These are phyloP conservation scores for Nothocercus nigrocapillus DNA, from an alignment of 2,113 vertebrate genomes.

Conservation along the genomic window DNA sequence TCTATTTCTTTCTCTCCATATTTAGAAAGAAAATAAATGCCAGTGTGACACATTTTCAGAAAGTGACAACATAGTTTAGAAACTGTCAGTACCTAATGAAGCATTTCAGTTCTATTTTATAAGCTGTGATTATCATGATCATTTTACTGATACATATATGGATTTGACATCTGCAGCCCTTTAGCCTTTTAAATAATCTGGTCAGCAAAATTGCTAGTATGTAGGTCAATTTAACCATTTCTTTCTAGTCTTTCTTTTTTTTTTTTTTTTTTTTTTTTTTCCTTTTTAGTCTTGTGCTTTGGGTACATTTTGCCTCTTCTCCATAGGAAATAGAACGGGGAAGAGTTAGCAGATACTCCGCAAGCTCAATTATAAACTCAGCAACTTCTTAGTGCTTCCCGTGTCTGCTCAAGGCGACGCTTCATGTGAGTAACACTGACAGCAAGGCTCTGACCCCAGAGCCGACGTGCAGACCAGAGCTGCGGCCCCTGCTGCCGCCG, in stretches of 20 bases:
- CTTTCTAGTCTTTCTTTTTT: neutral
- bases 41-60: constrained; percentile 60
- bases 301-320: neutral
- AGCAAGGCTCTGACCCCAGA: neutral
- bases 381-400: constrained; percentile 11
- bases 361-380: constrained; percentile 26
- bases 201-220: constrained; percentile 51
- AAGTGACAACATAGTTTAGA: constrained; percentile 67
- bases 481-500: neutral
- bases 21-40: constrained; percentile 36
- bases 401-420: neutral
- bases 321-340: neutral
- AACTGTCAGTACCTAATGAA: constrained; percentile 66
- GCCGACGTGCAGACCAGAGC: neutral
- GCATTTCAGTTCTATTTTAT: constrained; percentile 60
- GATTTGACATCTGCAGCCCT: constrained; percentile 48
- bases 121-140: constrained; percentile 67
- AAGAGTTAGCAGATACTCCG: constrained; percentile 3
- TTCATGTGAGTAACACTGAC: neutral
- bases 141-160: constrained; percentile 45
- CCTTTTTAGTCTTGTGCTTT: neutral
- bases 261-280: neutral
- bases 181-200: constrained; percentile 66
- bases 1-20: constrained; percentile 45
- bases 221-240: constrained; percentile 63